These are phyloP conservation scores for Patiria miniata DNA, from an alignment of 35 echinoderm and acorn worm species.

Conservation along the genomic window DNA sequence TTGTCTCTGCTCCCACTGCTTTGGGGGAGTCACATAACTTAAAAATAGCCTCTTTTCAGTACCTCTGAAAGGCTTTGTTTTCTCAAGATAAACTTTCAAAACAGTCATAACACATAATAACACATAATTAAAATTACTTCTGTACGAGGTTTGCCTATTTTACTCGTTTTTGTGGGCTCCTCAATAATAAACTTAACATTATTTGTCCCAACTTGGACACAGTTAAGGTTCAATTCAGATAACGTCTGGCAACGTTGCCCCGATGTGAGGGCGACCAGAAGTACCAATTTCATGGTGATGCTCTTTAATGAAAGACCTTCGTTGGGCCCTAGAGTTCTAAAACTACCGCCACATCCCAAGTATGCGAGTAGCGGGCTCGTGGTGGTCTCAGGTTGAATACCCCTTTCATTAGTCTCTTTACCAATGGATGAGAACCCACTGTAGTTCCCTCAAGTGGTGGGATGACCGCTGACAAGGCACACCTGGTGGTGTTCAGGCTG, in stretches of 20 bases:
- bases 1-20: not conserved
- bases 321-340: constrained; percentile 14
- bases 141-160: not conserved
- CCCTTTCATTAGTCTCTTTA: constrained; percentile 58
- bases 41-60: not conserved
- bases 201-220: not conserved
- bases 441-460: constrained; percentile 25
- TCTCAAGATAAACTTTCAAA: not conserved
- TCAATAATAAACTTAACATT: not conserved
- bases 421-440: constrained; percentile 49
- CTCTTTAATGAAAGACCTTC: constrained; percentile 44
- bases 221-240: not conserved
- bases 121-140: not conserved
- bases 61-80: not conserved
- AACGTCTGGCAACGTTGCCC: constrained; percentile 37
- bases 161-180: not conserved
- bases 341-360: constrained; percentile 68
- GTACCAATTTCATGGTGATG: constrained; percentile 52
- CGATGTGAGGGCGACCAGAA: constrained; percentile 52
- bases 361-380: constrained; percentile 43
- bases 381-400: constrained; percentile 67
- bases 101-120: not conserved
- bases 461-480: constrained; percentile 50
- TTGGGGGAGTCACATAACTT: not conserved
- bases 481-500: constrained; percentile 49